phyloP scores from a whole-genome alignment of 2,797 vertebrate genomes.

The Acipenser oxyrinchus region DNA sequence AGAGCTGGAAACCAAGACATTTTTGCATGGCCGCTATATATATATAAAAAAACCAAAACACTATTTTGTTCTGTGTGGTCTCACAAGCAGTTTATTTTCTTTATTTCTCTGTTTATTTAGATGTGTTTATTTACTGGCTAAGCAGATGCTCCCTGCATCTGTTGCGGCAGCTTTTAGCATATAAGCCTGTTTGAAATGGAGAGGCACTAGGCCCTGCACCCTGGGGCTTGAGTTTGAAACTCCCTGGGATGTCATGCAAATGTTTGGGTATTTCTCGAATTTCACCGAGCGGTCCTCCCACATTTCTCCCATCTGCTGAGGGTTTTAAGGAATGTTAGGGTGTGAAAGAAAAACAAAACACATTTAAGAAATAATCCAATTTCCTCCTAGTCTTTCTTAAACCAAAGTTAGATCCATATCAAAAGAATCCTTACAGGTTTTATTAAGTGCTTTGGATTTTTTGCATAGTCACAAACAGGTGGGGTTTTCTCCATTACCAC shows the following conservation, averaged over 20 bases:
- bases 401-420: conserved; percentile 3
- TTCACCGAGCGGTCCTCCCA: not conserved
- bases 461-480: conserved; percentile 3
- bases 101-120: conserved; percentile 16
- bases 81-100: not conserved
- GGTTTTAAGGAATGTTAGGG: not conserved
- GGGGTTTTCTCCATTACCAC: not conserved
- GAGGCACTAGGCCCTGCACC: conserved; percentile 7
- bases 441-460: not conserved
- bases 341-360: conserved; percentile 4
- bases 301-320: not conserved
- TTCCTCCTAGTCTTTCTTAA: not conserved
- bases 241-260: conserved; percentile 16
- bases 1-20: too few relatives aligned
- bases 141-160: conserved; percentile 26
- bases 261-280: conserved; percentile 3
- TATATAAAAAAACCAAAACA: too few relatives aligned
- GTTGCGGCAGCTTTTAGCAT: conserved; percentile 10
- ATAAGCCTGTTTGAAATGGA: not conserved
- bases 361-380: conserved; percentile 2
- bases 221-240: conserved; percentile 17
- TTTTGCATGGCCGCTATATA: too few relatives aligned
- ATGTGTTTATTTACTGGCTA: conserved; percentile 23
- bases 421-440: not conserved
- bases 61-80: conserved; percentile 11